Evolutionary conservation across 2,113 vertebrate species (phyloP), one percentile per base, ranked within the genome.

Genomic region (Taurulus bubalis): DNA sequence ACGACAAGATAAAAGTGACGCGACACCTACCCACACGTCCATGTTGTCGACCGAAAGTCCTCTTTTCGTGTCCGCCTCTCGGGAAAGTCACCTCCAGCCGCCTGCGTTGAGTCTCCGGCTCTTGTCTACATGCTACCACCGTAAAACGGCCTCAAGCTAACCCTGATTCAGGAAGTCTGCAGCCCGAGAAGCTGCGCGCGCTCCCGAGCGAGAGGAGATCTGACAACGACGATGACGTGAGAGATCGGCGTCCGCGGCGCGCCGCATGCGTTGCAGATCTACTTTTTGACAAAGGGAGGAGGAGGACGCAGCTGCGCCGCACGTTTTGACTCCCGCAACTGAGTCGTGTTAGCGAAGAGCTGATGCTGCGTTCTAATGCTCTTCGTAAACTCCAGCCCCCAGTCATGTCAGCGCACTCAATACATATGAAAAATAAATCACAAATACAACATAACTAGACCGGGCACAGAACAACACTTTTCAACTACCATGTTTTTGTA

Each of bases 11-110:
- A 32, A 8, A 68, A 77, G 71, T 69, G 10, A 77, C 58, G 16
- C 38, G 24, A 62, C 58, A 93, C 95, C 80, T 85, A 96, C 95
- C 94, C 85, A 89, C 87, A 94, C 94, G 72, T 95, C 93, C 95
- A 95, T 95, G 86, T 78, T 82, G 85, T 55, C 55, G n/a, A 69
- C 60, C 60, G 38, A 84, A 80, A 70, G 45, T 14, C 28, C 26
- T 65, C 16, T 73, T 69, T 83, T 53, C 32, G 32, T 8, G 78
- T 84, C 12, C 45, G 15, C 77, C 77, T 32, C 68, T 80, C 62
- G 7, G 30, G 32, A 59, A 86, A 86, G 84, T 87, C 75, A 67
- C 77, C 79, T 84, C 83, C 75, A 53, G 36, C 75, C 36, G 82
- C 60, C 77, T 82, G 77, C 81, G 82, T 28, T 12, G 40, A 70